Evolutionary conservation across 2,888 invertebrate species (phyloP), one percentile per base, ranked within the genome.

Genomic region (Xanthorhoe designata): DNA sequence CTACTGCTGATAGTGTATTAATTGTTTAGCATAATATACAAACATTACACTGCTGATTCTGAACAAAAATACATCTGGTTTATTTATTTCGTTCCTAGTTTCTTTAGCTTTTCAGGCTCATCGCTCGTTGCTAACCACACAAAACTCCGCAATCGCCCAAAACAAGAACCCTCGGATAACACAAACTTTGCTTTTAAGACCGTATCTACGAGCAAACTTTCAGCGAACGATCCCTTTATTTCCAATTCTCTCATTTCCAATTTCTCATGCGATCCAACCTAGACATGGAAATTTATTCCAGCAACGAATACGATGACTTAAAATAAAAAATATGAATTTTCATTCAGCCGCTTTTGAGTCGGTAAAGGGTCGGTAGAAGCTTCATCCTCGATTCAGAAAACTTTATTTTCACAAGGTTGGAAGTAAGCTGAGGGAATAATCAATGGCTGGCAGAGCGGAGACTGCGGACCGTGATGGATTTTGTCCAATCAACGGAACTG

Each of bases 401-500:
- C 78, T 82, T 85, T 79, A 67, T 71, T 73, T 71, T 70, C 64
- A 74, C 73, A 76, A 78, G 80, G 78, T 72, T 71, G 76, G 10
- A 64, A 74, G 72, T 72, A 78, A 76, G 74, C 74, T 72, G 71
- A 67, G 69, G 72, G 79, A 79, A 78, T 78, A 84, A 82, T 85
- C 83, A 85, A 85, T 83, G 79, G 81, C 73, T 67, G 74, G 76
- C 71, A 71, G 75, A 78, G 77, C 75, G 67, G 74, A 70, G 72
- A 77, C 75, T 79, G 74, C 71, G 75, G 76, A 69, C 76, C 75
- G 77, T 85, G 85, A 85, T 83, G 82, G 82, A 84, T 86, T 86
- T 81, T 69, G 78, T 78, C 80, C 85, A 87, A 87, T 86, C 84
- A 86, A 84, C 79, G 79, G 73, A 74, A 75, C 75, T 77, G 80